phyloP scores from a whole-genome alignment of 2,888 invertebrate genomes.

The Mythimna vitellina region DNA sequence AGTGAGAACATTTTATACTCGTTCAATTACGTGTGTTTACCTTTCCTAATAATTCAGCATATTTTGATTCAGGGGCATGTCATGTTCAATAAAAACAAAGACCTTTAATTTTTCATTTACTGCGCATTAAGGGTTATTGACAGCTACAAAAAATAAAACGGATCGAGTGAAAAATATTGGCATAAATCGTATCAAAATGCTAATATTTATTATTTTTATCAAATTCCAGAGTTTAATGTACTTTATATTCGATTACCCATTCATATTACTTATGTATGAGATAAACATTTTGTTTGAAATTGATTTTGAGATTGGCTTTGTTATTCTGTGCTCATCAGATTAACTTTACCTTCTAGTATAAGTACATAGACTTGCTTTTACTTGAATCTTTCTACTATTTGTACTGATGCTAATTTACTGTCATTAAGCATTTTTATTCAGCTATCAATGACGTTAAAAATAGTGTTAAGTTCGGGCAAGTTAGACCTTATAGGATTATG shows the following conservation, averaged over 20 bases:
- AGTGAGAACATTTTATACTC: neutral
- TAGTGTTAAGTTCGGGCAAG: too few species aligned
- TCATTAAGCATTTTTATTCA: neutral
- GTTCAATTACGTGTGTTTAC: neutral
- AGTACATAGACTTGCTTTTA: neutral
- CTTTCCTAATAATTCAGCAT: neutral
- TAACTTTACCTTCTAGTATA: neutral
- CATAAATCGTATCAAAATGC: slow-evolving; percentile 10
- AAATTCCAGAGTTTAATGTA: neutral
- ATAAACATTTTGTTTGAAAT: slow-evolving; percentile 12
- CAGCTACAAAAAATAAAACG: neutral
- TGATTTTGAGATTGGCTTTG: slow-evolving; percentile 4
- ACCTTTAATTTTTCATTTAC: slow-evolving; percentile 6
- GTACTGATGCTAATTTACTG: neutral
- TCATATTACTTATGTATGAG: slow-evolving; percentile 29
- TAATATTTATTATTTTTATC: neutral
- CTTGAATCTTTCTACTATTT: neutral
- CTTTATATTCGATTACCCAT: slow-evolving; percentile 14
- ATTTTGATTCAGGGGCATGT: neutral
- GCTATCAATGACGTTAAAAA: too few species aligned
- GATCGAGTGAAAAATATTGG: neutral
- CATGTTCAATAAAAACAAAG: neutral
- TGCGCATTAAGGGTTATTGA: neutral
- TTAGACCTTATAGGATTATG: neutral
- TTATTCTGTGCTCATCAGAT: neutral